Evolutionary conservation across 1,140 invertebrate species (phyloP).

Genomic region (Agraylea sexmaculata): DNA sequence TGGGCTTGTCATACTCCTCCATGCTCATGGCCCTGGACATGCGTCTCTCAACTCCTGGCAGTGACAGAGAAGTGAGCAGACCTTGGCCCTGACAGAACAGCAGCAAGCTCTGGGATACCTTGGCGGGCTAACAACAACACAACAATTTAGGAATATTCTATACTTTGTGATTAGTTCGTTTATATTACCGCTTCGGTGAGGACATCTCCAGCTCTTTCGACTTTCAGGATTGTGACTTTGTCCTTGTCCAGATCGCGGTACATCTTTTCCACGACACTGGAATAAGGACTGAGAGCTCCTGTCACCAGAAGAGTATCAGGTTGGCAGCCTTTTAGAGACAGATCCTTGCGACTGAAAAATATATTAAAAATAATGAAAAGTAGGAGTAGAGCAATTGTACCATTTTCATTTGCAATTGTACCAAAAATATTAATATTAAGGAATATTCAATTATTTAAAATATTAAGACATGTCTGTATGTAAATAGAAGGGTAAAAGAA

Average conservation of each 20-base stretch:
- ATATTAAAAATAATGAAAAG: no score
- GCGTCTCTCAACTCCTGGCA: slow-evolving; percentile 56
- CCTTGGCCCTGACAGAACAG: slow-evolving; percentile 75
- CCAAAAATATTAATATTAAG: no score
- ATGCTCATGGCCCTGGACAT: slow-evolving; percentile 60
- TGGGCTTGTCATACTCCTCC: slow-evolving; percentile 74
- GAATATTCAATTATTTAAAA: no score
- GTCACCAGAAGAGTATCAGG: slow-evolving; percentile 71
- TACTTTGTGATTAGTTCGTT: slow-evolving; percentile 16
- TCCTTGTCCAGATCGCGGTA: slow-evolving; percentile 68
- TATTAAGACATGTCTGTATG: no score
- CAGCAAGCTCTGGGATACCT: slow-evolving; percentile 66
- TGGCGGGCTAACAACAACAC: slow-evolving; percentile 52
- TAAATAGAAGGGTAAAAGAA: no score
- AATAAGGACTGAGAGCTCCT: slow-evolving; percentile 68
- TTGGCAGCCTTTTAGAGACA: slow-evolving; percentile 55
- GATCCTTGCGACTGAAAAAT: slow-evolving; percentile 51
- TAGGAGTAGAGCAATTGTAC: no score
- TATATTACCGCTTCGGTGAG: slow-evolving; percentile 67
- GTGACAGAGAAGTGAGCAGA: slow-evolving; percentile 56
- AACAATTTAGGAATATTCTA: neutral
- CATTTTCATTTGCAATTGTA: no score
- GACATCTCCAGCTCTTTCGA: slow-evolving; percentile 70
- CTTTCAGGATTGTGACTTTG: slow-evolving; percentile 69
- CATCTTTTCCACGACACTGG: slow-evolving; percentile 62